Evolutionary conservation across 2,797 vertebrate species (phyloP).

Genomic region (Scomberomorus guttatus): DNA sequence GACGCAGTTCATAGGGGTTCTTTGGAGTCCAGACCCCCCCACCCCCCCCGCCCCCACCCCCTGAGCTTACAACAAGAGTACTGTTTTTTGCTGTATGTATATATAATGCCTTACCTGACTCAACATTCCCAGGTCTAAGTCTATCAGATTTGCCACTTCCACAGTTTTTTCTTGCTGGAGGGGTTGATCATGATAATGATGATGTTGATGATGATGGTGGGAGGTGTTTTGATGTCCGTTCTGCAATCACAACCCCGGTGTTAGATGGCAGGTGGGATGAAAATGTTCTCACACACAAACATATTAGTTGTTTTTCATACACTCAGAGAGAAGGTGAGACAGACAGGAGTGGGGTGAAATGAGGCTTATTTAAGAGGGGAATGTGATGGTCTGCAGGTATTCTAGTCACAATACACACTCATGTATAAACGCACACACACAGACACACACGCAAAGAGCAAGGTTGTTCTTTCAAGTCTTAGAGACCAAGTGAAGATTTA

Average conservation of each 20-base stretch:
- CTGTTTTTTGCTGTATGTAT: slow-evolving; percentile 6
- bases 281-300: slow-evolving; percentile 51
- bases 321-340: slow-evolving; percentile 29
- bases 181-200: slow-evolving; percentile 57
- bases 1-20: slow-evolving; percentile 3
- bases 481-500: slow-evolving; percentile 53
- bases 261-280: slow-evolving; percentile 74
- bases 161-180: slow-evolving; percentile 10
- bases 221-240: slow-evolving; percentile 66
- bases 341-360: slow-evolving; percentile 20
- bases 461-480: slow-evolving; percentile 37
- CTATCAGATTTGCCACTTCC: slow-evolving; percentile 71
- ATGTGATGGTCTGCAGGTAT: slow-evolving; percentile 45
- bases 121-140: slow-evolving; percentile 72
- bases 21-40: too few species aligned
- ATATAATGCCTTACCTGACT: slow-evolving; percentile 79
- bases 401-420: slow-evolving; percentile 11
- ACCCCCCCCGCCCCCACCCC: too few species aligned
- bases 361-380: slow-evolving; percentile 22
- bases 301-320: slow-evolving; percentile 41
- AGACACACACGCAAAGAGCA: neutral
- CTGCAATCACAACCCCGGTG: slow-evolving; percentile 79
- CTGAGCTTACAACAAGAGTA: neutral
- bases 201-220: slow-evolving; percentile 48
- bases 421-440: neutral